Evolutionary conservation across 2,113 vertebrate species (phyloP).

Genomic region (Gobiocypris rarus): DNA sequence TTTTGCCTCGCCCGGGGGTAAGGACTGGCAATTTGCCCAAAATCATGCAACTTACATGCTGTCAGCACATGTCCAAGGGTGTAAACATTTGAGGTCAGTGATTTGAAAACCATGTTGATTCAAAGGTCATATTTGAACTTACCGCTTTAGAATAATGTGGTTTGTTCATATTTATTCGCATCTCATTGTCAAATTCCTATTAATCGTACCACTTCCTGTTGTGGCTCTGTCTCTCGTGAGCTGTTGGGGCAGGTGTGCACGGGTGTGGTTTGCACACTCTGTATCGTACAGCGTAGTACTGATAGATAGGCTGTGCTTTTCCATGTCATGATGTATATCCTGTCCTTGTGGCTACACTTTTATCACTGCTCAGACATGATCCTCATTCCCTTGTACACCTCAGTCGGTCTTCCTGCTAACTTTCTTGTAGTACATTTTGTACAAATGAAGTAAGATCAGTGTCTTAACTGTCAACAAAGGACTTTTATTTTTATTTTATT

Average conservation of each 20-base stretch:
- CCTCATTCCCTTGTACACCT: neutral
- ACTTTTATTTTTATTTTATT: neutral
- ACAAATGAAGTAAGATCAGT: neutral
- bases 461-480: neutral
- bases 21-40: neutral
- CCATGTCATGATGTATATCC: conserved; percentile 49
- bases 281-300: neutral
- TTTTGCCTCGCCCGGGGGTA: neutral
- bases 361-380: conserved; percentile 40
- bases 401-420: neutral
- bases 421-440: conserved; percentile 9
- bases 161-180: neutral
- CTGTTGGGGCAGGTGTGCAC: conserved; percentile 29
- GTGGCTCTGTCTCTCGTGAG: neutral
- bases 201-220: neutral
- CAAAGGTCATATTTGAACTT: neutral
- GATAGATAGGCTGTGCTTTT: conserved; percentile 12
- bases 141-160: neutral
- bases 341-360: conserved; percentile 38
- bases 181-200: neutral
- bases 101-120: neutral
- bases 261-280: conserved; percentile 26
- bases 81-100: neutral
- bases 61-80: neutral
- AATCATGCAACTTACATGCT: neutral